Conservation (phyloP, 1,140 invertebrate species). For the Pseudomyrmex sp. region DNA sequence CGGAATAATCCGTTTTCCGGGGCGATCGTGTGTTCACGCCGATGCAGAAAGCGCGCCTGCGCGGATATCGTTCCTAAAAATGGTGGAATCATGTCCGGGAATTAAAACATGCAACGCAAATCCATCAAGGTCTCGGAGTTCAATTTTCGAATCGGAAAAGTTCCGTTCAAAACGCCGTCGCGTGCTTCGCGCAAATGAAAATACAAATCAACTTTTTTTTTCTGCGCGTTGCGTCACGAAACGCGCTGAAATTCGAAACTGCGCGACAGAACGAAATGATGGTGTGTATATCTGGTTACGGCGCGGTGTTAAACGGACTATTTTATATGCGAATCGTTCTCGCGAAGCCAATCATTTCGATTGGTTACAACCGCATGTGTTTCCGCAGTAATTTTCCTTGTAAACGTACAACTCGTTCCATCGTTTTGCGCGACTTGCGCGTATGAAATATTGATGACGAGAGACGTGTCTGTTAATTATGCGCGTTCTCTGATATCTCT, state of each 20-base stretch:
- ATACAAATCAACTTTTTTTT: constrained; percentile 43
- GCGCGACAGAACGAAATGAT: constrained; percentile 45
- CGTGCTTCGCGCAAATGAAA: constrained; percentile 38
- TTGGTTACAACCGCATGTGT: constrained; percentile 47
- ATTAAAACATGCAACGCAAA: constrained; percentile 58
- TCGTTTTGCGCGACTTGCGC: no score
- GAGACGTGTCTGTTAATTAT: neutral
- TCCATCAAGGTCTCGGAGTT: constrained; percentile 52
- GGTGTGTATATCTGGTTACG: constrained; percentile 33
- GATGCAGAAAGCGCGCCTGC: constrained; percentile 19
- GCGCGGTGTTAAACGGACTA: constrained; percentile 40
- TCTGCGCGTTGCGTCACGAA: constrained; percentile 29
- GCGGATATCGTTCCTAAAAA: constrained; percentile 33
- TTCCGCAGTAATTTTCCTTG: constrained; percentile 27
- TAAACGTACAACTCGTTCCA: no score
- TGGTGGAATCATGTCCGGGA: constrained; percentile 37
- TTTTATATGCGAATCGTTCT: constrained; percentile 59
- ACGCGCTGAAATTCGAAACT: constrained; percentile 60
- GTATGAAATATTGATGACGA: no score
- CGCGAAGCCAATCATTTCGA: constrained; percentile 56
- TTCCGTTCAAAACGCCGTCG: constrained; percentile 8
- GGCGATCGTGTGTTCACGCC: constrained; percentile 45
- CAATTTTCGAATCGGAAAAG: constrained; percentile 27
- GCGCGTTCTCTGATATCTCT: constrained; percentile 11
- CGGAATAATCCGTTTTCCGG: constrained; percentile 30